These are phyloP conservation scores for Frieseomelitta varia DNA, from an alignment of 1,140 invertebrate genomes.

Conservation along the genomic window DNA sequence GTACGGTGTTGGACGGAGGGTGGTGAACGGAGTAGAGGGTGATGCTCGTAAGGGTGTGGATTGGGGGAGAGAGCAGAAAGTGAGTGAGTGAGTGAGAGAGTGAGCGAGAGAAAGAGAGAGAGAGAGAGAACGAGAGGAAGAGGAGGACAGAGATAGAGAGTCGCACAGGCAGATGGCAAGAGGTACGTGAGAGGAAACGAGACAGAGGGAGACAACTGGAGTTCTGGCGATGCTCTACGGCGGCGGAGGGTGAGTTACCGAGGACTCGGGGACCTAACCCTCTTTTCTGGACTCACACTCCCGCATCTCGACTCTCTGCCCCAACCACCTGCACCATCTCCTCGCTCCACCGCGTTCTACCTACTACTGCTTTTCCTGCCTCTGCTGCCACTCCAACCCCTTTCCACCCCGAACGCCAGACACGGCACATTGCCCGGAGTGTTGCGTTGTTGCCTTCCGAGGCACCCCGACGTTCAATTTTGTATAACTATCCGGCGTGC, in stretches of 20 bases:
- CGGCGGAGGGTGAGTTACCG: conserved; percentile 73
- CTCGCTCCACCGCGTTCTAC: conserved; percentile 56
- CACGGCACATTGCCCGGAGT: conserved; percentile 73
- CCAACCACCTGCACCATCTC: conserved; percentile 59
- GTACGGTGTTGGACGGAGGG: conserved; percentile 62
- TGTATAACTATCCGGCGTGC: conserved; percentile 72
- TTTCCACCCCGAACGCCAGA: conserved; percentile 57
- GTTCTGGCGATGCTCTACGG: conserved; percentile 68
- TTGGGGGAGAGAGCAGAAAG: conserved; percentile 20
- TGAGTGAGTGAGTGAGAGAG: background rate
- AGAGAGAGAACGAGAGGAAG: background rate
- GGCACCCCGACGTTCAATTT: conserved; percentile 71
- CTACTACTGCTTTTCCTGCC: conserved; percentile 58
- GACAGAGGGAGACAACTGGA: conserved; percentile 54
- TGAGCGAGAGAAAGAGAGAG: background rate
- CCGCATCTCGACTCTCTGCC: conserved; percentile 65
- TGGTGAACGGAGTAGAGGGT: conserved; percentile 28
- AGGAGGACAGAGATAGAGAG: conserved; percentile 18
- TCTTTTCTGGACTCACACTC: conserved; percentile 80
- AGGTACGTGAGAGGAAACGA: conserved; percentile 34
- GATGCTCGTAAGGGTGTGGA: conserved; percentile 60
- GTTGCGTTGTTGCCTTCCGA: conserved; percentile 70
- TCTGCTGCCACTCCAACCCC: conserved; percentile 41
- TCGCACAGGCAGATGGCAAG: conserved; percentile 18
- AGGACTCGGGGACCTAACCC: conserved; percentile 78